Conservation (phyloP, 2,888 invertebrate species). For the Andrena camellia region DNA sequence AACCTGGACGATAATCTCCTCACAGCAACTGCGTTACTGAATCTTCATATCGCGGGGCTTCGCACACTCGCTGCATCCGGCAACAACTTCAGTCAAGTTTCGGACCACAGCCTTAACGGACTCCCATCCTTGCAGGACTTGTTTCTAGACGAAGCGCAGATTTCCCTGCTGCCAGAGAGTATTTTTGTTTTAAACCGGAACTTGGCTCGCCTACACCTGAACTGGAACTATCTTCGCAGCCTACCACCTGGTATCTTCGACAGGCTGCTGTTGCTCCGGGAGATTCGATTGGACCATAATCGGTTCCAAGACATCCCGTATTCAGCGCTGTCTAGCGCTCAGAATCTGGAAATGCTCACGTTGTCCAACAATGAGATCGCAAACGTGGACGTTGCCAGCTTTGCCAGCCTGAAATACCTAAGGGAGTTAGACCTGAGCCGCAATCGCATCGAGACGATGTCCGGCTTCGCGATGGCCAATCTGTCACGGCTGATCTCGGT, state of each 20-base stretch:
- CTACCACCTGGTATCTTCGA: constrained; percentile 92
- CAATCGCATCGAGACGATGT: constrained; percentile 91
- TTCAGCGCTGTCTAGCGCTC: constrained; percentile 90
- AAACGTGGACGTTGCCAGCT: constrained; percentile 91
- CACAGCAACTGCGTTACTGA: constrained; percentile 89
- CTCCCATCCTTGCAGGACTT: constrained; percentile 92
- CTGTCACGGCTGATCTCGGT: constrained; percentile 91
- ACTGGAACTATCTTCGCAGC: constrained; percentile 89
- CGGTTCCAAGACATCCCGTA: constrained; percentile 92
- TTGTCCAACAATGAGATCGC: constrained; percentile 89
- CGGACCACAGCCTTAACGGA: constrained; percentile 91
- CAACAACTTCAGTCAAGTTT: constrained; percentile 92
- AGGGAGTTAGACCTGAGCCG: constrained; percentile 91
- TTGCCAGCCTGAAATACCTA: constrained; percentile 91
- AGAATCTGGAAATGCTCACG: constrained; percentile 90
- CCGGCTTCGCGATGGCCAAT: constrained; percentile 93
- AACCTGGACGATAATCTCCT: constrained; percentile 92
- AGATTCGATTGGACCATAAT: constrained; percentile 91
- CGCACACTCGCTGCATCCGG: constrained; percentile 90
- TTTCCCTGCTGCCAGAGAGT: constrained; percentile 90
- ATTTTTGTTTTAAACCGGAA: constrained; percentile 92
- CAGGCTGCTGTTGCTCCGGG: constrained; percentile 90
- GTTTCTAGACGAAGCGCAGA: constrained; percentile 89
- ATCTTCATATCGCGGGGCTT: constrained; percentile 91
- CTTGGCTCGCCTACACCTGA: constrained; percentile 90